Conservation (phyloP, 2,113 vertebrate species). For the Zosterops pallidus region DNA sequence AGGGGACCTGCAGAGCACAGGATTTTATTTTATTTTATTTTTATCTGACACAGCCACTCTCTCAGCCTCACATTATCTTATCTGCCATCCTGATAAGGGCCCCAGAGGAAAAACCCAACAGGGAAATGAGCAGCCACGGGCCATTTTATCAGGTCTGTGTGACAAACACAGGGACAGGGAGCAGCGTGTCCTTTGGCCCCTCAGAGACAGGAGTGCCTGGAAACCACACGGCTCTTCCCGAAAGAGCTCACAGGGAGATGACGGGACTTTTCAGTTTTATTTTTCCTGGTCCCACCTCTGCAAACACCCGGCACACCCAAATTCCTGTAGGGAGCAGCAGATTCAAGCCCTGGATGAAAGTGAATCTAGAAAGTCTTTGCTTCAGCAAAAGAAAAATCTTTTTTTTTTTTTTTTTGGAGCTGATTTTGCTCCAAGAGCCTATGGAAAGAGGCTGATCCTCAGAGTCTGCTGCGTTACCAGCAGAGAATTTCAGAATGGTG, state of each 20-base stretch:
- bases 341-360: background rate
- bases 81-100: background rate
- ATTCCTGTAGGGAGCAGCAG: background rate
- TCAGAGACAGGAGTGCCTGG: background rate
- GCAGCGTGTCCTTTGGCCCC: background rate
- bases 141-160: background rate
- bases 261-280: fast-evolving
- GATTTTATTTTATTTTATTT: background rate
- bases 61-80: background rate
- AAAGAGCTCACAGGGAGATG: background rate
- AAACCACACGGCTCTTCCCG: background rate
- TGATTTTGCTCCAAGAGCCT: background rate
- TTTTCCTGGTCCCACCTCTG: background rate
- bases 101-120: background rate
- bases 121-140: background rate
- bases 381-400: background rate
- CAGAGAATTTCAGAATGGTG: background rate
- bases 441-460: background rate
- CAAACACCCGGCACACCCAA: fast-evolving
- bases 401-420: background rate
- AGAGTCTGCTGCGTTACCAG: fast-evolving
- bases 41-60: background rate
- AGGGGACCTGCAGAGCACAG: background rate
- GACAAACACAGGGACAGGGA: background rate
- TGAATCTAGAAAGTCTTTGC: background rate